These are phyloP conservation scores for Corydoras sp. DNA, from an alignment of 2,113 vertebrate genomes.

Conservation along the genomic window DNA sequence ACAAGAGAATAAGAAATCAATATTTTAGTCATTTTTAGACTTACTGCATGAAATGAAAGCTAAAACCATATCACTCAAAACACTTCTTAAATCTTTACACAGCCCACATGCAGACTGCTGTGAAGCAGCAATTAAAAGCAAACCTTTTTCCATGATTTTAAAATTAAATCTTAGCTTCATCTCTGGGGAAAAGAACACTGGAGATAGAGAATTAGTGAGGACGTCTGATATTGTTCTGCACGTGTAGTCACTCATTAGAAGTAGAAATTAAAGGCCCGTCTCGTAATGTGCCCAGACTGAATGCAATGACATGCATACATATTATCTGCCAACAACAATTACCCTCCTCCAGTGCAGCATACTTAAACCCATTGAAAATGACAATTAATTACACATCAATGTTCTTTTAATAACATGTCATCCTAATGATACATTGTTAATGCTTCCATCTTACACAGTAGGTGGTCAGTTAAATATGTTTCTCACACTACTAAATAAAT, in stretches of 20 bases:
- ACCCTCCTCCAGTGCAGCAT: conserved; percentile 6
- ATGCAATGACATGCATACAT: conserved; percentile 27
- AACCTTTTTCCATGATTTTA: conserved; percentile 11
- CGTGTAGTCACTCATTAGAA: conserved; percentile 37
- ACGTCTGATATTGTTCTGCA: conserved; percentile 26
- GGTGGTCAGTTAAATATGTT: background rate
- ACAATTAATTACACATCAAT: conserved; percentile 24
- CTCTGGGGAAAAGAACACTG: conserved; percentile 16
- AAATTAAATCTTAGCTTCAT: conserved; percentile 20
- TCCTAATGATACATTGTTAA: conserved; percentile 19
- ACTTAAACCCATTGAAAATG: conserved; percentile 19
- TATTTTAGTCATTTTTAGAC: background rate
- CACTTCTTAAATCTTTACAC: background rate
- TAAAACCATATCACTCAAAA: conserved; percentile 1
- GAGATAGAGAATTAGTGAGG: conserved; percentile 13
- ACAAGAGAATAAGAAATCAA: background rate
- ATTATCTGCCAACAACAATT: conserved; percentile 40
- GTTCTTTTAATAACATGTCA: conserved; percentile 34
- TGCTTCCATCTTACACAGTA: background rate
- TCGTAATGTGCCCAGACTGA: conserved; percentile 21
- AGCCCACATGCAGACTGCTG: conserved; percentile 10
- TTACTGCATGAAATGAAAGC: conserved; percentile 2
- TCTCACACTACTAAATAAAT: background rate
- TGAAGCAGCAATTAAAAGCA: conserved; percentile 15
- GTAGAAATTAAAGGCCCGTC: conserved; percentile 34